Conservation (phyloP, 2,113 vertebrate species). For the Semicossyphus pulcher region DNA sequence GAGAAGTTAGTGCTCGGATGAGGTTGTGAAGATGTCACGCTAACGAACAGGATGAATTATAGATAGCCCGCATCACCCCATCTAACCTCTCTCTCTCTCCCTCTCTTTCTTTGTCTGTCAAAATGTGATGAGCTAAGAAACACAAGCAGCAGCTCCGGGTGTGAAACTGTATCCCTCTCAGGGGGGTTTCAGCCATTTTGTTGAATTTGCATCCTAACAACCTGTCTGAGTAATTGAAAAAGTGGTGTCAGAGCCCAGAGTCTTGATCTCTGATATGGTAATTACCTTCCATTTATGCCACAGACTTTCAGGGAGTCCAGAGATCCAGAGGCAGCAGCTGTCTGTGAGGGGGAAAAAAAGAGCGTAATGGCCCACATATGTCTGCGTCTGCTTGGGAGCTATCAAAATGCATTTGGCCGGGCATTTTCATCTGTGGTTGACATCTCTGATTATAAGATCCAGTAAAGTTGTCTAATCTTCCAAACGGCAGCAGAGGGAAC, state of each 20-base stretch:
- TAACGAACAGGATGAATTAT: slow-evolving; percentile 66
- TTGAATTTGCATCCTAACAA: slow-evolving; percentile 83
- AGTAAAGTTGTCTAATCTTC: slow-evolving; percentile 78
- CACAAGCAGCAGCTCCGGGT: slow-evolving; percentile 69
- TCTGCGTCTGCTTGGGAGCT: slow-evolving; percentile 64
- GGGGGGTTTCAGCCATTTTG: slow-evolving; percentile 75
- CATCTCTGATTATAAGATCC: slow-evolving; percentile 79
- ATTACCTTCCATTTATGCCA: slow-evolving; percentile 77
- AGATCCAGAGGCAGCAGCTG: slow-evolving; percentile 73
- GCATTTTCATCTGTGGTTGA: slow-evolving; percentile 72
- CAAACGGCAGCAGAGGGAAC: slow-evolving; percentile 58
- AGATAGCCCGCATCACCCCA: slow-evolving; percentile 45
- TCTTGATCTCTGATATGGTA: slow-evolving; percentile 80
- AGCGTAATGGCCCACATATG: slow-evolving; percentile 78
- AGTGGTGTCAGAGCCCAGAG: slow-evolving; percentile 78
- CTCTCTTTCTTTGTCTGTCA: slow-evolving; percentile 54
- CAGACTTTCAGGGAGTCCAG: slow-evolving; percentile 69
- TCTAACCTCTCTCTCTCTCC: not conserved
- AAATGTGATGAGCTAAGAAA: slow-evolving; percentile 78
- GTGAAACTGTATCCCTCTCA: slow-evolving; percentile 75
- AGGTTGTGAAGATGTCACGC: slow-evolving; percentile 36
- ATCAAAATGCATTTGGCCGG: slow-evolving; percentile 68
- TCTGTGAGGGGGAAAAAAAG: slow-evolving; percentile 68
- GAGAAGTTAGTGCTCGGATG: slow-evolving; percentile 20
- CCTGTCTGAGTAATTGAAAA: slow-evolving; percentile 83